Evolutionary conservation across 2,797 vertebrate genomes (phyloP), one percentile per base, ranked within the genome.

Genomic region (Rousettus madagascariensis): DNA sequence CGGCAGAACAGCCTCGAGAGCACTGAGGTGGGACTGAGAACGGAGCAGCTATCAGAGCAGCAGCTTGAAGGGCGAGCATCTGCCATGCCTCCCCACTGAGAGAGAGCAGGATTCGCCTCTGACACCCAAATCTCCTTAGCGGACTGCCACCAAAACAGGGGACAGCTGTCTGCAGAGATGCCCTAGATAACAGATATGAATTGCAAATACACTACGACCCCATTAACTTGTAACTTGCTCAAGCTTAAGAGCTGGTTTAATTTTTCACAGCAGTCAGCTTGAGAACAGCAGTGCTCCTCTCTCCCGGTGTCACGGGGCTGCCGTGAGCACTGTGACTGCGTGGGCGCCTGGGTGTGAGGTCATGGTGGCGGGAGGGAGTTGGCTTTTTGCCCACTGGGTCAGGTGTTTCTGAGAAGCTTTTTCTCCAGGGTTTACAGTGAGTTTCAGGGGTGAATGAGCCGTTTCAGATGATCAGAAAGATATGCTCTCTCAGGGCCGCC

Each of bases 321-420:
- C 2, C 19, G 10, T 55, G 6, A 36, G 55, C 63, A 43, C 36
- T 55, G 10, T 26, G 26, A 61, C 61, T 57, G 3, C 3, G 10
- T 36, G 66, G 59, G 63, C 19, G 53, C 68, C 46, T 41, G 49
- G 24, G 15, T 30, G 69, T 65, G 49, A 85, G 63, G 87, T 30
- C 1, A 2, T 43, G 65, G 53, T 63, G 43, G 87, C 38, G 59
- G 55, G 43, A 46, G 36, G 53, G 69, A 65, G 55, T 22, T 59
- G 87, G 15, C 46, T 85, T 33, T 85, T 8, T n/a, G 79, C 57
- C 86, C 46, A 53, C 26, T 36, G 22, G 36, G 33, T 80, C 86
- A 80, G 49, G 8, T 72, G 38, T 80, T 89, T 96, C 93, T 96
- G 95, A 93, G 95, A 94, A 49, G n/a, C 41, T 51, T 72, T 59